Base-by-base conservation (phyloP, 2,113 vertebrate genomes). In the Vidua chalybeata region DNA sequence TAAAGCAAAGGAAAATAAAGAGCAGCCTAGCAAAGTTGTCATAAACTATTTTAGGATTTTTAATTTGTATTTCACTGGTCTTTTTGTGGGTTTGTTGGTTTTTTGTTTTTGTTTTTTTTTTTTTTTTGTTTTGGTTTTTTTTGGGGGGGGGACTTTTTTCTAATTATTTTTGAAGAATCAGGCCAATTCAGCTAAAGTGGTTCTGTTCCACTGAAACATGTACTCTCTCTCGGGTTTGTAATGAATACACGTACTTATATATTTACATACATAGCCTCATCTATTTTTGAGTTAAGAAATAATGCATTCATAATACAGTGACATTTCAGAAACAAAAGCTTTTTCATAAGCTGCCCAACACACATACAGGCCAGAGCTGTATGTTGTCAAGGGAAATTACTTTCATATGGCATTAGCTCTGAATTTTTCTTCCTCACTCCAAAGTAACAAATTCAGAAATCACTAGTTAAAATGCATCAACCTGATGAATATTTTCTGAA, bases 171-270 rank as follows among this genome's bases (percentile, higher is more conserved):
- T 69, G 24, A 79, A 80, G 30, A 56, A 80, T 28, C 19, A 61
- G 15, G 45, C 28, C n/a, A 54, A 31, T 89, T 80, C 51, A 80
- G 41, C 27, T n/a, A 21, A 79, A 17, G 63, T 62, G 33, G 35
- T 75, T 64, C 82, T 61, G 39, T 83, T 72, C n/a, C 63, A 73
- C 24, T 49, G 35, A 90, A 82, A 61, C 3, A 9, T 2, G 5
- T 20, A 5, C 27, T 51, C 63, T 58, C 43, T 66, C 23, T 27
- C 2, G 0, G 43, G 67, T 9, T 67, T 11, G 13, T 22, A 67
- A 58, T 1, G 15, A 64, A 89, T 24, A 46, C 3, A 31, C 11
- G 9, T 4, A 67, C 0, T 1, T 58, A 23, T 1, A 33, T 48
- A 73, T 27, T 76, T 48, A 49, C 2, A 28, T 7, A 84, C 13